A percentile compares a stretch with the other conserved stretches of the same genome.
phyloP scores from a whole-genome alignment of 2,113 vertebrate species.

The Hemiscyllium ocellatum region DNA sequence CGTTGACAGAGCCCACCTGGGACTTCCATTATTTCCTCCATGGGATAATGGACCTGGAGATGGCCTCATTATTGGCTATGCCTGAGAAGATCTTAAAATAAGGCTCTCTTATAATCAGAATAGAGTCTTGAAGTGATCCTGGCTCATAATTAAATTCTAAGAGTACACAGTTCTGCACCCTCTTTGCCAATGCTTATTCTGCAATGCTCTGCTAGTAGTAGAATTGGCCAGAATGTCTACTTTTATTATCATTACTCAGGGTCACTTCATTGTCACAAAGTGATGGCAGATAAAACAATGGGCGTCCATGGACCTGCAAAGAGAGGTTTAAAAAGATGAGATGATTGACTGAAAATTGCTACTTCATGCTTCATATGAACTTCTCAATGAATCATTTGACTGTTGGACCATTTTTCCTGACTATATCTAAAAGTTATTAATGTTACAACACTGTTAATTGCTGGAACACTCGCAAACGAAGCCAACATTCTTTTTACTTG shows the following conservation, averaged over 20 bases:
- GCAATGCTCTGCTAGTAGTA: background rate
- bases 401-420: background rate
- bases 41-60: background rate
- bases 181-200: background rate
- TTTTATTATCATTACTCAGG: background rate
- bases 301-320: background rate
- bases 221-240: background rate
- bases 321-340: background rate
- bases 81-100: too few relatives aligned
- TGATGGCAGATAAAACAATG: background rate
- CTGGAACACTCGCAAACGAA: background rate
- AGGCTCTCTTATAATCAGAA: background rate
- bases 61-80: background rate
- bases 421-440: background rate
- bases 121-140: background rate
- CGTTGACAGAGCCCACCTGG: background rate
- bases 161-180: background rate
- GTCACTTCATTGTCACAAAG: background rate
- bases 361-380: background rate
- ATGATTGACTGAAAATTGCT: background rate
- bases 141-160: background rate
- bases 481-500: background rate
- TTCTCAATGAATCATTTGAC: background rate
- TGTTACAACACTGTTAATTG: background rate
- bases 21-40: background rate